Evolutionary conservation across 2,797 vertebrate genomes (phyloP).

Genomic region (Adrianichthys oophorus): DNA sequence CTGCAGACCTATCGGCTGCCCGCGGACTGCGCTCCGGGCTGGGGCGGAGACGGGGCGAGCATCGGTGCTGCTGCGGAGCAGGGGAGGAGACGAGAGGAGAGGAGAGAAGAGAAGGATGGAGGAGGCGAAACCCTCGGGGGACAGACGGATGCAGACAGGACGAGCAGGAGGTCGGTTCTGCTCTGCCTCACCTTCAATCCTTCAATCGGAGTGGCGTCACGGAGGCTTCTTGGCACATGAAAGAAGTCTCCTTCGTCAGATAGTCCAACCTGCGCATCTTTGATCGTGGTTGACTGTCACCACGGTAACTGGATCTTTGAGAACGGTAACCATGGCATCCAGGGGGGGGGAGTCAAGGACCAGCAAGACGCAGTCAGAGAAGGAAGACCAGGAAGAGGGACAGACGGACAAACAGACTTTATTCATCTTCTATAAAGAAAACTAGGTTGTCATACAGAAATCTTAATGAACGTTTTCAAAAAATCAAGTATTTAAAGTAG

Average conservation of each 20-base stretch:
- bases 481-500: too few relatives aligned
- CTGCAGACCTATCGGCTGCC: constrained; percentile 7
- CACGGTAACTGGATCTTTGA: constrained; percentile 3
- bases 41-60: constrained; percentile 35
- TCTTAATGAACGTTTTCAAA: too few relatives aligned
- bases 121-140: not conserved
- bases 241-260: not conserved
- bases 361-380: not conserved
- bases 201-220: constrained; percentile 42
- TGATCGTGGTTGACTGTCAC: not conserved
- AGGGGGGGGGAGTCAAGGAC: not conserved
- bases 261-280: not conserved
- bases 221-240: not conserved
- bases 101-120: constrained; percentile 1
- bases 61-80: constrained; percentile 33
- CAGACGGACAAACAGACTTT: not conserved
- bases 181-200: constrained; percentile 34
- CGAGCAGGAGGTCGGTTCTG: constrained; percentile 15
- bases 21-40: constrained; percentile 2
- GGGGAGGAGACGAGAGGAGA: not conserved
- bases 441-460: too few relatives aligned
- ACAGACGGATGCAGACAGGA: constrained; percentile 13
- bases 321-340: constrained; percentile 6
- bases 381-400: not conserved
- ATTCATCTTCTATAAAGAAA: too few relatives aligned